Conservation (phyloP, 2,888 invertebrate species). For the Drosophila differens region DNA sequence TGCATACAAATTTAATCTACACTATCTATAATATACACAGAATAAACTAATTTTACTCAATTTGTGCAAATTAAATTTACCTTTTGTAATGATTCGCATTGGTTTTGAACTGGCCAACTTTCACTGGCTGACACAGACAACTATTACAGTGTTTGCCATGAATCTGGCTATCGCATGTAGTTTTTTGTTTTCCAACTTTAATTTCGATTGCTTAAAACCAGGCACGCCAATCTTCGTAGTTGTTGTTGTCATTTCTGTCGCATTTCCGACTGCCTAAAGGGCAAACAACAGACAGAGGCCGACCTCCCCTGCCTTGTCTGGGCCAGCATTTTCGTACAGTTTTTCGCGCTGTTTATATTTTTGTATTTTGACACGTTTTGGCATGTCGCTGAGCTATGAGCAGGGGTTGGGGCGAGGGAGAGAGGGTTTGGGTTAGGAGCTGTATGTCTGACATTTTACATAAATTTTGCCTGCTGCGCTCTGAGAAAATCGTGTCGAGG, state of each 20-base stretch:
- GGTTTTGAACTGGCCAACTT: slow-evolving; percentile 16
- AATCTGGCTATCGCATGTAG: slow-evolving; percentile 18
- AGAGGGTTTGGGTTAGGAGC: slow-evolving; percentile 22
- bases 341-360: slow-evolving; percentile 76
- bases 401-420: not conserved
- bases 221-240: slow-evolving; percentile 16
- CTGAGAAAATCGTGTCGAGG: slow-evolving; percentile 62
- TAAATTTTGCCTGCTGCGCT: slow-evolving; percentile 73
- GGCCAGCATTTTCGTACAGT: slow-evolving; percentile 57
- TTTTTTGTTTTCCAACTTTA: slow-evolving; percentile 31
- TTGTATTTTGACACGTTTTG: slow-evolving; percentile 81
- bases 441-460: slow-evolving; percentile 71
- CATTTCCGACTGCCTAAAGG: slow-evolving; percentile 50
- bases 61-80: slow-evolving; percentile 3
- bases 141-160: slow-evolving; percentile 14
- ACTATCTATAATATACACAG: not conserved
- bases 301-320: slow-evolving; percentile 10
- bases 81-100: not conserved
- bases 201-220: slow-evolving; percentile 30
- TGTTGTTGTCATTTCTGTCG: slow-evolving; percentile 32
- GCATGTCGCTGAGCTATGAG: slow-evolving; percentile 53
- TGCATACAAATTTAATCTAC: not conserved
- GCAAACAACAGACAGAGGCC: slow-evolving; percentile 44
- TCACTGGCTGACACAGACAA: slow-evolving; percentile 16
- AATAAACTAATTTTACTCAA: not conserved